Evolutionary conservation across 2,113 vertebrate species (phyloP), one percentile per base, ranked within the genome.

Genomic region (Otocyon megalotis): DNA sequence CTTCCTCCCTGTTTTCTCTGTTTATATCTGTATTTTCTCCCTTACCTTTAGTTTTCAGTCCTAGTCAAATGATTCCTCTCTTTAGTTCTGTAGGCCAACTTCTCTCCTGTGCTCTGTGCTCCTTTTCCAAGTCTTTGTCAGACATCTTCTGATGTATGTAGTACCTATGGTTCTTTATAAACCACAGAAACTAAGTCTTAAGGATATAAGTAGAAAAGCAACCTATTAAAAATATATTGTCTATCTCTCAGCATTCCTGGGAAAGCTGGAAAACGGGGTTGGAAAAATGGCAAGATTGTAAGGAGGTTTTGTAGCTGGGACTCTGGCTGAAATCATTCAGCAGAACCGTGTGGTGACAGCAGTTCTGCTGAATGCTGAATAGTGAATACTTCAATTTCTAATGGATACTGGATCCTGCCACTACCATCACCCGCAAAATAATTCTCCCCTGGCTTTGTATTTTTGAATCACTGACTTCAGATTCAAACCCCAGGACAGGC

Each of bases 271-370:
- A 53, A 76, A 69, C 53, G 4, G 24, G 28, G 22, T 63, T 88
- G 35, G 72, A 88, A 95, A 96, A 87, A 17, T 96, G 65, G 48
- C 56, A 96, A 95, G 80, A 82, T 2, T 81, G n/a, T 79, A 58
- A 17, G n/a, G 43, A 93, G 19, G 50, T 76, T 94, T 89, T 28
- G 77, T 63, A 86, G 2, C 19, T 82, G 71, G 50, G n/a, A 82
- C 48, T 71, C 60, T 87, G 72, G 24, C 50, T 91, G 86, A 90
- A 94, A 83, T 88, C 67, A 72, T 22, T 92, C 15, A 96, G 54
- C 76, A 53, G 54, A 94, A 62, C 54, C 48, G 22, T 20, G n/a
- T 84, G 19, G 69, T 67, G 19, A 83, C 60, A 43, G 92, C 35
- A 94, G 13, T 53, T 30, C 37, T 84, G 8, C 50, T 87, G 74